phyloP scores from a whole-genome alignment of 2,888 invertebrate genomes.

The Osmoderma eremita region DNA sequence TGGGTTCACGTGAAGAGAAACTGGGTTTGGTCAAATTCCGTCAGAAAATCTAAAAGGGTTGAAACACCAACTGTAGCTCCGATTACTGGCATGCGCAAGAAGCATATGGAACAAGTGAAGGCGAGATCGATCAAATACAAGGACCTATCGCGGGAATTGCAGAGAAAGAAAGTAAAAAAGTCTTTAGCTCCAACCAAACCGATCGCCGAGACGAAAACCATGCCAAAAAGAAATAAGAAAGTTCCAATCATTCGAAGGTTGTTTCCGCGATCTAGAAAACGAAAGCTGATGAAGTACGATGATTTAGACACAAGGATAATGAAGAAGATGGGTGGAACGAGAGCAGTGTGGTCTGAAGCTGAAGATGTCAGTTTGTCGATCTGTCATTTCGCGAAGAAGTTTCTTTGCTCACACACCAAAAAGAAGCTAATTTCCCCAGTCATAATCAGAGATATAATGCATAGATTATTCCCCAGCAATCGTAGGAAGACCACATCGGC shows the following conservation, averaged over 20 bases:
- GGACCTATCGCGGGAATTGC: conserved; percentile 34
- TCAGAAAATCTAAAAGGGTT: conserved; percentile 29
- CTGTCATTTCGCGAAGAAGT: conserved; percentile 72
- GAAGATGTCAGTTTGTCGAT: conserved; percentile 78
- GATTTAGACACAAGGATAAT: conserved; percentile 73
- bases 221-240: conserved; percentile 17
- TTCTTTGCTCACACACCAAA: conserved; percentile 65
- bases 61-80: conserved; percentile 8
- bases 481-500: conserved; percentile 76
- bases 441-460: conserved; percentile 69
- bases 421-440: conserved; percentile 63
- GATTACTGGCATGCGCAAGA: conserved; percentile 38
- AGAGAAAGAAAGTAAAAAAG: conserved; percentile 37
- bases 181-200: conserved; percentile 5
- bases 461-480: conserved; percentile 64
- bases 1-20: conserved; percentile 74
- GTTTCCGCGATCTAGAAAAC: conserved; percentile 40
- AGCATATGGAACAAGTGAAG: conserved; percentile 44
- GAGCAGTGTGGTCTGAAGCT: conserved; percentile 72
- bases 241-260: conserved; percentile 40
- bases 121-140: conserved; percentile 45
- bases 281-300: conserved; percentile 64
- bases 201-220: conserved; percentile 38
- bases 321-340: conserved; percentile 69
- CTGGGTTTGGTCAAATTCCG: conserved; percentile 67